Evolutionary conservation across 2,113 vertebrate genomes (phyloP).

Genomic region (Toxotes chatareus): DNA sequence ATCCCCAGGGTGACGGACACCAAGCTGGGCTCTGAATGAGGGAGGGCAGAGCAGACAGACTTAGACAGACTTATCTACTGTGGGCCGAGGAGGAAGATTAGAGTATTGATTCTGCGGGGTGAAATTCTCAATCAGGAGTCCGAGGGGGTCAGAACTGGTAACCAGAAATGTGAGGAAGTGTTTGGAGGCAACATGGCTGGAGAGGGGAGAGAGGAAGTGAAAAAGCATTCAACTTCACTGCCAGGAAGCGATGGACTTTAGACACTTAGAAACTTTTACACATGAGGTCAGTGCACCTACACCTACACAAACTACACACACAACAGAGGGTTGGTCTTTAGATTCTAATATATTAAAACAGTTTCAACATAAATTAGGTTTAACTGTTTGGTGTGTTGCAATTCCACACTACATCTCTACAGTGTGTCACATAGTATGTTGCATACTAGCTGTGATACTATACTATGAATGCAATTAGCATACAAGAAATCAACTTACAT

Average conservation of each 20-base stretch:
- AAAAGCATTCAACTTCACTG: background rate
- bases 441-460: no score
- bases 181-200: conserved; percentile 27
- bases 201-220: conserved; percentile 15
- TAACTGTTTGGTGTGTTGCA: no score
- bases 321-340: background rate
- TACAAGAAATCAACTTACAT: no score
- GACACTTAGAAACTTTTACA: background rate
- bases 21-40: background rate
- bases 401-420: no score
- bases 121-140: conserved; percentile 70
- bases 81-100: conserved; percentile 67
- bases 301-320: background rate
- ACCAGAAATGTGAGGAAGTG: conserved; percentile 31
- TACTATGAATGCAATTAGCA: no score
- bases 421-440: no score
- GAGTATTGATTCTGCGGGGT: conserved; percentile 70
- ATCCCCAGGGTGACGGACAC: conserved; percentile 25
- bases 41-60: conserved; percentile 10
- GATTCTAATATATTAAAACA: background rate
- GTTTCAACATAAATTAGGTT: background rate
- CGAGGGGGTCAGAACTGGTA: conserved; percentile 26
- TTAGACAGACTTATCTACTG: conserved; percentile 49
- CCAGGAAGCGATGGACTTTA: background rate
- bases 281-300: background rate